These are phyloP conservation scores for Erethizon dorsatum DNA, from an alignment of 2,797 vertebrate species.

Conservation along the genomic window DNA sequence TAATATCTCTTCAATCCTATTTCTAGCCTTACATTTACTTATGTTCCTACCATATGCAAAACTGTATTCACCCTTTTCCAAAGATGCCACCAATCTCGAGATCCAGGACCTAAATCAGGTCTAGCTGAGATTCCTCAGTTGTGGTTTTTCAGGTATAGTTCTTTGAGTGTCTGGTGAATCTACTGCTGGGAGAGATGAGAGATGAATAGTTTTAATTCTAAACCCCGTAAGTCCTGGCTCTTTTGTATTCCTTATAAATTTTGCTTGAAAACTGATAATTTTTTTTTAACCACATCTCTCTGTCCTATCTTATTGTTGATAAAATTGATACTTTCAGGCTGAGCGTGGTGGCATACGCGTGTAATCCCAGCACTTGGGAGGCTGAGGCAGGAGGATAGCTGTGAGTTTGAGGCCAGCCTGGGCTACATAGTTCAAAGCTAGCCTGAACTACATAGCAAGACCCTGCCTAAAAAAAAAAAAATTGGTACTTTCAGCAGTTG, in stretches of 20 bases:
- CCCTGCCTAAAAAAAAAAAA: background rate
- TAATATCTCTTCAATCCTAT: background rate
- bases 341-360: background rate
- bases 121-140: background rate
- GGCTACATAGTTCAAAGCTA: background rate
- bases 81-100: background rate
- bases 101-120: background rate
- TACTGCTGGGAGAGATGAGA: background rate
- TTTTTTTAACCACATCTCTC: background rate
- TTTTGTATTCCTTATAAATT: background rate
- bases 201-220: background rate
- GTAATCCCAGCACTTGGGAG: background rate
- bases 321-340: background rate
- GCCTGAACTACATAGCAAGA: background rate
- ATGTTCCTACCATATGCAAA: background rate
- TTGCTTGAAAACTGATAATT: background rate
- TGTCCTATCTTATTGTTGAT: background rate
- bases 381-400: background rate
- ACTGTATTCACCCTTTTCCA: background rate
- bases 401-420: background rate
- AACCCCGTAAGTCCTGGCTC: background rate
- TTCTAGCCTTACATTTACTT: background rate
- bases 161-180: background rate
- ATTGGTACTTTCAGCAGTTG: background rate
- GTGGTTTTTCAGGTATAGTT: background rate